Evolutionary conservation across 2,888 invertebrate species (phyloP), one percentile per base, ranked within the genome.

Genomic region (Aphrophora alni): DNA sequence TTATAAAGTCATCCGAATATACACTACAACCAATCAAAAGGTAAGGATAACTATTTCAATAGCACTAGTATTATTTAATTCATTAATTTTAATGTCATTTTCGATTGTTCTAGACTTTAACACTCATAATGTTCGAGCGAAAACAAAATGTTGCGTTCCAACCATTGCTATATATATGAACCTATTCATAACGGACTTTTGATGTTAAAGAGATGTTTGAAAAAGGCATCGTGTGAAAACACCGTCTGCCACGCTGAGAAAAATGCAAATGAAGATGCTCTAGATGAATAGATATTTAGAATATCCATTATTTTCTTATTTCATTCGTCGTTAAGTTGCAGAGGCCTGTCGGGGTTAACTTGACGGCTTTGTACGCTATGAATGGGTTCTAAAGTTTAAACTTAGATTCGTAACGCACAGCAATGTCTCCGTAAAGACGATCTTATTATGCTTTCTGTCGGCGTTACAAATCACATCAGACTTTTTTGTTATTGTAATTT

Each of bases 401-500:
- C 44, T 44, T 44, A 44, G 44, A 44, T 44, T 44, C 44, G 44
- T 44, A 44, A 3, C n/a, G 59, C 21, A 59, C 21, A n/a, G 59
- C 59, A 59, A 5, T 59, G 59, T 59, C 59, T 21, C 59, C 59
- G 21, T 59, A n/a, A n/a, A n/a, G n/a, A n/a, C n/a, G n/a, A n/a
- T n/a, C n/a, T n/a, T 59, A 59, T 59, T 59, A 59, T 59, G 59
- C 21, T 59, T 59, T 21, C 14, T 25, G 75, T 51, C 78, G 73
- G 78, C 78, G 72, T 79, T 69, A 79, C 78, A 74, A 79, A 79
- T 79, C 78, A 79, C 68, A 79, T 44, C 78, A 73, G 75, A n/a
- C n/a, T 14, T 27, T 80, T 80, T 80, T 80, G 80, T 80, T 80
- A 80, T 80, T 80, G 80, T 80, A 80, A 80, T 80, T 76, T 80